Base-by-base conservation (phyloP, 1,140 invertebrate genomes). In the Augochlora pura region DNA sequence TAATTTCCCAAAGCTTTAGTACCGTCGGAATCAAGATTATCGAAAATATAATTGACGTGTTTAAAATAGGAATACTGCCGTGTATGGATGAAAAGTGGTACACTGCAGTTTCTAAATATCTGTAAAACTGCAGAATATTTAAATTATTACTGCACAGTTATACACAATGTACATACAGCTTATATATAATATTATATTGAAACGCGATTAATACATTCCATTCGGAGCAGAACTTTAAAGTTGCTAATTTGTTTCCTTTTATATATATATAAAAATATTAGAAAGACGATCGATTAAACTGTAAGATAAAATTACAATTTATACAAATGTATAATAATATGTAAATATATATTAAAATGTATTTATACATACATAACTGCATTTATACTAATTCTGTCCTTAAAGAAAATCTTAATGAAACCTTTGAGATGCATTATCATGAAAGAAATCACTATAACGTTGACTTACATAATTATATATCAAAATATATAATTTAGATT, bases 301-400 rank as follows among this genome's bases (percentile, higher is more conserved):
- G 46, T 72, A 57, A 39, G 68, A 72, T 78, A 72, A 78, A 78
- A 72, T 77, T 77, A 77, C 76, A 77, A 64, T 71, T 77, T 77
- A 64, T 77, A 77, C 76, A 77, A 71, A 77, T 77, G 52, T 77
- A 76, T 76, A 76, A 64, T 77, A 71, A 70, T 77, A 62, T 54
- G 68, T 77, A 77, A 64, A 75, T 75, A 77, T 77, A 77, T 77
- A 77, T 77, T 77, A 77, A 64, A 71, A 64, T 71, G 68, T 77
- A 77, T 77, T 77, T 77, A 77, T 77, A 77, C 74, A 77, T 77
- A 77, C 76, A 64, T 77, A 77, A 77, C 46, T 77, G 69, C 38
- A 59, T 57, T 66, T 71, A 71, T 71, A 64, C 46, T 71, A 54
- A 38, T 38, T 54, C 7, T 71, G 64, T 69, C 23, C 5, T 71